Evolutionary conservation across 1,140 invertebrate species (phyloP).

Genomic region (Procambarus virginalis): DNA sequence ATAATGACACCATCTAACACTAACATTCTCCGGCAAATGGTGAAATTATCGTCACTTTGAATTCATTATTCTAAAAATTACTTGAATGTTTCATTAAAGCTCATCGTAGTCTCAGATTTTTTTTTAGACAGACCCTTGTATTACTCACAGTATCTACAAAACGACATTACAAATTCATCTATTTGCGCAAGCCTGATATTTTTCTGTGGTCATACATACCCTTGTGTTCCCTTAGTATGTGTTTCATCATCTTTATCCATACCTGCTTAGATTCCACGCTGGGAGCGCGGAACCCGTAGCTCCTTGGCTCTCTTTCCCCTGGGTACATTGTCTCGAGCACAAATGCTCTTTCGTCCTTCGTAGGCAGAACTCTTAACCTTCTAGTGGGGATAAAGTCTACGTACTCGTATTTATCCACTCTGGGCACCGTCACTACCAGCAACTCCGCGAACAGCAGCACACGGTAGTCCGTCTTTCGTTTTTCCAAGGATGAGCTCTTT

Average conservation of each 20-base stretch:
- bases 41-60: too few species aligned
- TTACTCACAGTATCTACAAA: too few species aligned
- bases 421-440: slow-evolving; percentile 20
- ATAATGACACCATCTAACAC: too few species aligned
- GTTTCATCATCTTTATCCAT: background rate
- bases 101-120: too few species aligned
- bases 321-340: background rate
- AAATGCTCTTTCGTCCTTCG: background rate
- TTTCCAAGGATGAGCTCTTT: background rate
- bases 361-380: background rate
- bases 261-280: background rate
- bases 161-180: too few species aligned
- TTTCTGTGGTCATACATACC: too few species aligned
- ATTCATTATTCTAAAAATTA: too few species aligned
- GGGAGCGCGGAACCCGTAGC: background rate
- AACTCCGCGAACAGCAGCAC: slow-evolving; percentile 25
- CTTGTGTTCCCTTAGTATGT: too few species aligned
- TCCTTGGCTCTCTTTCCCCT: background rate
- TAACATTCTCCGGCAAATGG: too few species aligned
- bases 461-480: background rate
- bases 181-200: too few species aligned
- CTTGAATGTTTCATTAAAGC: too few species aligned
- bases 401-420: slow-evolving; percentile 7
- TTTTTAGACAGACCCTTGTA: too few species aligned
- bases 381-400: background rate